Base-by-base conservation (phyloP, 2,888 invertebrate genomes). In the Drosophila leonis region DNA sequence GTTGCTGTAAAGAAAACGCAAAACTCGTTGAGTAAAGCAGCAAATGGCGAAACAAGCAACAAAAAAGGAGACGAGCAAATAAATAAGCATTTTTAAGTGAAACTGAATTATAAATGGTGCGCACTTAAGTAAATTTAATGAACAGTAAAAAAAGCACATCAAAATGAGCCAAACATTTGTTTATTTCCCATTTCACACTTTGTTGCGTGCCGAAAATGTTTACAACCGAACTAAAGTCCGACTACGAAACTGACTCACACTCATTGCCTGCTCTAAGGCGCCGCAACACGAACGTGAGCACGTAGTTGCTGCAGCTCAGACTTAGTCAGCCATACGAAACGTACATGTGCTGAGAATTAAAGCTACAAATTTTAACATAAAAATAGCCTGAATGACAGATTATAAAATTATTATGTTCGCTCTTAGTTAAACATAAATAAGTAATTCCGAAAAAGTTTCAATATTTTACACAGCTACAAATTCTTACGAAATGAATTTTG, bases 101-200 rank as follows among this genome's bases (percentile, higher is more conserved):
- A 41, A 35, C 51, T 63, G 66, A 90, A 75, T 78, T 90, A 74
- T 74, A 82, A 88, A 90, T 86, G 75, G 57, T 65, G 10, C 60
- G 71, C 72, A 72, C 63, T 76, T 78, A 73, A 75, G 72, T 66
- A 71, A 76, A 81, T 83, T 86, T 83, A 89, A 84, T 87, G 87
- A 89, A 74, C 78, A 68, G 75, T 75, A 74, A 80, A 86, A 86
- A 88, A 80, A 15, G 37, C 48, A 29, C 59, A 59, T 48, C 20
- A 59, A 82, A 82, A 79, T 72, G 73, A 67, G 57, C 52, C 67
- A 66, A 35, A 72, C 81, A 83, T 88, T 88, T 86, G 59, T 80
- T 69, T 67, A 46, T 42, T 49, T 56, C 51, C 27, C 55, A 46
- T 44, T 62, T 44, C 54, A 37, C 59, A 41, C 33, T 46, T 81